Evolutionary conservation across 2,888 invertebrate genomes (phyloP), one percentile per base, ranked within the genome.

Genomic region (Apamea crenata): DNA sequence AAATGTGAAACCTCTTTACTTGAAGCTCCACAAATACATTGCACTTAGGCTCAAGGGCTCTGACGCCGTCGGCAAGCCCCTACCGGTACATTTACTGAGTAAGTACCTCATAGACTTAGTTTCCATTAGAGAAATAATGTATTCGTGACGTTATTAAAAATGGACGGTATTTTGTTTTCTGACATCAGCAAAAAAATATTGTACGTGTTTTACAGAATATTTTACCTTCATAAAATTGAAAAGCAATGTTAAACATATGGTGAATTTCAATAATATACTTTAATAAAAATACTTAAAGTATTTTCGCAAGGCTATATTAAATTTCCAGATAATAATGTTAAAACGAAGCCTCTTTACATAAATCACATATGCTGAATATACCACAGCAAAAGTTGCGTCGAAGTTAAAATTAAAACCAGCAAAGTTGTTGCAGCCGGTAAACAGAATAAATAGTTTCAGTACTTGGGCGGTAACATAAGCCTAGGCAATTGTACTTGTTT

Each of bases 71-170:
- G 95, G 96, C 14, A 94, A 95, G 78, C 93, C 96, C 25, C 92
- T 97, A 79, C 97, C 97, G 2, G 96, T 95, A 72, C 96, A 97
- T 92, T 92, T 97, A 80, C 91, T 97, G 81, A 97, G 97, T 97
- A 94, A 97, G 96, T 95, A 83, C 12, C 61, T n/a, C n/a, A n/a
- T 74, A n/a, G 50, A 61, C 67, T 76, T 69, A 63, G 44, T 67
- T 73, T 56, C 32, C 56, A 69, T 21, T 47, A 12, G 12, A 44
- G 16, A 63, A 47, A 85, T 67, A 61, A 56, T 32, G 61, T 44
- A 59, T 47, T 18, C 21, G 16, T 18, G 7, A 44, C 21, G 16
- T 18, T n/a, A 80, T 78, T 44, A 44, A 50, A 65, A 65, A 47
- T 32, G 25, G 7, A 0, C 16, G 16, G 40, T 18, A 21, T 2